Evolutionary conservation across 2,797 vertebrate species (phyloP), one percentile per base, ranked within the genome.

Genomic region (Mycteria americana): DNA sequence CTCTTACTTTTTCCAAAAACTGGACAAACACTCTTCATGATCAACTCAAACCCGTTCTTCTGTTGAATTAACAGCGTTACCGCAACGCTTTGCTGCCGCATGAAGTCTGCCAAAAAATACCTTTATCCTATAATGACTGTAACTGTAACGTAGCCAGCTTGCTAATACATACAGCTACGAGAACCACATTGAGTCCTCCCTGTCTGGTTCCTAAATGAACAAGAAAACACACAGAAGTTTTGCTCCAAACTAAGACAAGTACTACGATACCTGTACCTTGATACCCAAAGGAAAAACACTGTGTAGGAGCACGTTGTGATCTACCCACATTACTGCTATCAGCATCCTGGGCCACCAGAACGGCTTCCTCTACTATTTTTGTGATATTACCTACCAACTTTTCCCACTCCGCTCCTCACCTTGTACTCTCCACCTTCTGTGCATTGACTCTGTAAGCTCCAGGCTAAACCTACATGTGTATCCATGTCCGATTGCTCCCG

Each of bases 81-180:
- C 4, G 28, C 35, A 48, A 14, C 0, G 1, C n/a, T 54, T n/a
- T 63, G 70, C 51, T 76, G 65, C 70, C 4, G 1, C 30, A 5
- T 5, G 13, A 24, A 25, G 53, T 24, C 85, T 83, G 81, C 70
- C 75, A 91, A 37, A 51, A 92, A n/a, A 21, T 2, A 21, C 41
- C 57, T 41, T 73, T 12, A 8, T 7, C 65, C 73, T 39, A 1
- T 4, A 48, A 60, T 1, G 2, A 7, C n/a, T 4, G 0, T 7
- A 15, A 18, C 51, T 19, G 53, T 33, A 30, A 28, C 4, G 6
- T 13, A 72, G 62, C 45, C 85, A 85, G 79, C 37, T 53, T 18
- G n/a, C n/a, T 23, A 43, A 37, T 14, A 5, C 10, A 5, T 10
- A 24, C 10, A 11, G n/a, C 4, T 17, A 39, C 64, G 18, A 11